Percentiles rank a stretch among this genome's conserved stretches.
Evolutionary conservation across 2,113 vertebrate genomes (phyloP).

Genomic region (Alexandromys fortis): DNA sequence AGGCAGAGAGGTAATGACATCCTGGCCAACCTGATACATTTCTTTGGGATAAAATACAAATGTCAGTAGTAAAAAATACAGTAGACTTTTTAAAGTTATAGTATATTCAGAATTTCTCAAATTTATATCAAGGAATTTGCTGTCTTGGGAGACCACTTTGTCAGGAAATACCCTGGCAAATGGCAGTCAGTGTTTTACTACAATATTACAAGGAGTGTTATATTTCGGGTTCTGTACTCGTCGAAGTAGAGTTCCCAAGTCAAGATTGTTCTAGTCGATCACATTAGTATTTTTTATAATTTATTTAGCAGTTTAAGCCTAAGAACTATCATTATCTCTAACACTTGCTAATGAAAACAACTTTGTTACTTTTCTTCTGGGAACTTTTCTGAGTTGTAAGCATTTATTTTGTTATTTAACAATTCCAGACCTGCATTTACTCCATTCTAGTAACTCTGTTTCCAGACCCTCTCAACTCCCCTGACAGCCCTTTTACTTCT

Average conservation of each 20-base stretch:
- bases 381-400: background rate
- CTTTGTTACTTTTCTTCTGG: constrained; percentile 32
- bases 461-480: background rate
- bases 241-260: background rate
- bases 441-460: background rate
- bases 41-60: constrained; percentile 48
- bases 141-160: background rate
- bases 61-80: constrained; percentile 31
- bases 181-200: background rate
- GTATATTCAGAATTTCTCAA: constrained; percentile 21
- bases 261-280: constrained; percentile 64
- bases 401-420: background rate
- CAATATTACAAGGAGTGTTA: background rate
- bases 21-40: constrained; percentile 50
- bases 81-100: constrained; percentile 37
- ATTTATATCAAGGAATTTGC: constrained; percentile 5
- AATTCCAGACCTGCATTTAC: background rate
- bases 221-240: background rate
- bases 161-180: background rate
- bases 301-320: constrained; percentile 66
- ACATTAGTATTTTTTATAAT: constrained; percentile 47
- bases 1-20: background rate
- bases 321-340: constrained; percentile 59
- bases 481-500: background rate
- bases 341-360: constrained; percentile 69